Evolutionary conservation across 1,140 invertebrate genomes (phyloP).

Genomic region (Lasaia peninsularis): DNA sequence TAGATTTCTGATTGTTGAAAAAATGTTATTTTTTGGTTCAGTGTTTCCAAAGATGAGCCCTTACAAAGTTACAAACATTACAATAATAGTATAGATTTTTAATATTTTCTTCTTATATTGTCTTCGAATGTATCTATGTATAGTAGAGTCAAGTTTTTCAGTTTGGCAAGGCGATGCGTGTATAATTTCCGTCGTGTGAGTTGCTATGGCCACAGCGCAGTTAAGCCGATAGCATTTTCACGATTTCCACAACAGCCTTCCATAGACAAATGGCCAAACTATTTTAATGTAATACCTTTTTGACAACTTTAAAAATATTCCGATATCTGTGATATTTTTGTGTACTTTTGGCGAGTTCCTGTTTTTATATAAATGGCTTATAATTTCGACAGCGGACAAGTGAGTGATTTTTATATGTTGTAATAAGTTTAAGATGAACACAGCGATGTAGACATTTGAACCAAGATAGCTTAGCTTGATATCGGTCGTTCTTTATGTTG

Average conservation of each 20-base stretch:
- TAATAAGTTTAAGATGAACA: too few relatives aligned
- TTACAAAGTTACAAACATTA: too few relatives aligned
- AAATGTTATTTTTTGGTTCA: too few relatives aligned
- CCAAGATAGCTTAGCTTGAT: too few relatives aligned
- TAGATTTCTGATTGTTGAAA: too few relatives aligned
- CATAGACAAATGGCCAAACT: slow-evolving; percentile 30
- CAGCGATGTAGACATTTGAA: too few relatives aligned
- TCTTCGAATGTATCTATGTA: too few relatives aligned
- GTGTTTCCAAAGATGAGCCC: too few relatives aligned
- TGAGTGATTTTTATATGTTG: slow-evolving; percentile 31
- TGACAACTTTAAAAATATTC: slow-evolving; percentile 36
- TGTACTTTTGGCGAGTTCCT: slow-evolving; percentile 26
- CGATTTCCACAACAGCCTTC: slow-evolving; percentile 41
- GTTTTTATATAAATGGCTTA: slow-evolving; percentile 47
- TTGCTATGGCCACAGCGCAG: slow-evolving; percentile 48
- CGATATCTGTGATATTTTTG: slow-evolving; percentile 42
- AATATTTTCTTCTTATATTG: too few relatives aligned
- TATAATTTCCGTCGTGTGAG: slow-evolving; percentile 23
- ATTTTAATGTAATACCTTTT: slow-evolving; percentile 32
- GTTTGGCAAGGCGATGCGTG: slow-evolving; percentile 6
- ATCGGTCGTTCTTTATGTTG: too few relatives aligned
- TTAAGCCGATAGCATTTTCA: slow-evolving; percentile 64
- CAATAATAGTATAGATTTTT: too few relatives aligned
- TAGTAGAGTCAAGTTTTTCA: too few relatives aligned
- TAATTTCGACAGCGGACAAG: slow-evolving; percentile 67